phyloP scores from a whole-genome alignment of 2,888 invertebrate species.

The Antheraea assamensis region DNA sequence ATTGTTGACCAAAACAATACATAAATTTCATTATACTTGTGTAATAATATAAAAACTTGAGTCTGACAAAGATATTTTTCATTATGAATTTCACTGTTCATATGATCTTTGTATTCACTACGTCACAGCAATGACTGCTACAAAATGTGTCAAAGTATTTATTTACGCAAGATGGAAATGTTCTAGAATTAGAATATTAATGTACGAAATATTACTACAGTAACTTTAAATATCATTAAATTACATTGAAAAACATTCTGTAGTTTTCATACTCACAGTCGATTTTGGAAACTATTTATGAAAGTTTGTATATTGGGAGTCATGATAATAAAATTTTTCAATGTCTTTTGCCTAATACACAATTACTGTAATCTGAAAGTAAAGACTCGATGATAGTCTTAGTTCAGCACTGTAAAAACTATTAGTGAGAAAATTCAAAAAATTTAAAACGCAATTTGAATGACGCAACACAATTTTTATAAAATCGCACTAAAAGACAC shows the following conservation, averaged over 20 bases:
- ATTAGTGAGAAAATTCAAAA: neutral
- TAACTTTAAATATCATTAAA: neutral
- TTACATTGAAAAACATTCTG: neutral
- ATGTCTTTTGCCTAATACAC: neutral
- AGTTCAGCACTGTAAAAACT: neutral
- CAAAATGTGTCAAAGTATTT: constrained; percentile 14
- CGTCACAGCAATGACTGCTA: constrained; percentile 7
- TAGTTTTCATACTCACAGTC: constrained; percentile 83
- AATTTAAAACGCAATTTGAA: neutral
- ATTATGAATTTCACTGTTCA: neutral
- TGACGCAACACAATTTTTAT: constrained; percentile 8
- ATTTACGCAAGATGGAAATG: constrained; percentile 29
- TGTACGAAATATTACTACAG: neutral
- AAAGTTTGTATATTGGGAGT: constrained; percentile 84
- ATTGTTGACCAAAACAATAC: neutral
- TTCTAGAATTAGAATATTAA: constrained; percentile 39
- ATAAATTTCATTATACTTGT: no score
- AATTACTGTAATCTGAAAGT: neutral
- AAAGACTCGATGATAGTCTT: neutral
- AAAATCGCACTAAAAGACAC: constrained; percentile 7
- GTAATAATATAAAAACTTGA: neutral
- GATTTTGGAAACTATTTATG: constrained; percentile 86
- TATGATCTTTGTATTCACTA: constrained; percentile 8
- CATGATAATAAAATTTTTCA: constrained; percentile 64
- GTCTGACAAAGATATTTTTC: neutral